Percentiles rank a stretch among this genome's conserved stretches.
Conservation (phyloP, 2,888 invertebrate genomes). For the Latrodectus hesperus region DNA sequence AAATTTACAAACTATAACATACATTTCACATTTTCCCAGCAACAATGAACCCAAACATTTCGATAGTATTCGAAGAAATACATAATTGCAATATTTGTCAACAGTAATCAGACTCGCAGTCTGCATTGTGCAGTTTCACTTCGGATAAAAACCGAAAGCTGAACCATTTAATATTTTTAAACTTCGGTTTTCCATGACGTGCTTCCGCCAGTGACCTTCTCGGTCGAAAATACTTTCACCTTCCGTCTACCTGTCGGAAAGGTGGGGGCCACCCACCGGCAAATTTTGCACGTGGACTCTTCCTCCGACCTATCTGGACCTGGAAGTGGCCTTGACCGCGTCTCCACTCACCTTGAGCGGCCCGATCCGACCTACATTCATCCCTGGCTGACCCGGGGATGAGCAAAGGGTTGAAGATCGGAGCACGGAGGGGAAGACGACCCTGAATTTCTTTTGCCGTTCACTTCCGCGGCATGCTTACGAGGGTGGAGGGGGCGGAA, state of each 20-base stretch:
- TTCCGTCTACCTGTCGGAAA: slow-evolving; percentile 35
- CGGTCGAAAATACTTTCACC: slow-evolving; percentile 25
- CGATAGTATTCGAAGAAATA: too few relatives aligned
- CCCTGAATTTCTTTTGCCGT: neutral
- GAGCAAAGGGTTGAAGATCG: slow-evolving; percentile 16
- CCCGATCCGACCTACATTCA: slow-evolving; percentile 30
- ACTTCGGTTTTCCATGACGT: too few relatives aligned
- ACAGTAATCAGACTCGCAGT: too few relatives aligned
- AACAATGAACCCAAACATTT: too few relatives aligned
- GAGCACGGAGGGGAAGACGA: neutral
- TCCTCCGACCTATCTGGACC: slow-evolving; percentile 38
- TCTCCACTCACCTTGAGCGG: slow-evolving; percentile 40
- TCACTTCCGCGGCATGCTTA: too few relatives aligned
- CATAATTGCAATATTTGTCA: too few relatives aligned
- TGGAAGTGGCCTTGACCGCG: slow-evolving; percentile 48
- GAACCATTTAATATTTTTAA: too few relatives aligned
- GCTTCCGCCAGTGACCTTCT: slow-evolving; percentile 22
- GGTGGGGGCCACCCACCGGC: slow-evolving; percentile 26
- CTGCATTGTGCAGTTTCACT: too few relatives aligned
- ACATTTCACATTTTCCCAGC: too few relatives aligned
- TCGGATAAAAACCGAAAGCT: too few relatives aligned
- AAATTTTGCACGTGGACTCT: slow-evolving; percentile 29
- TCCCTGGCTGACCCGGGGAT: slow-evolving; percentile 44
- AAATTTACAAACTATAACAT: too few relatives aligned
- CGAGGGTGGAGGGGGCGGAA: too few relatives aligned